Base-by-base conservation (phyloP, 1,140 invertebrate genomes). In the Heliconius hermathena region DNA sequence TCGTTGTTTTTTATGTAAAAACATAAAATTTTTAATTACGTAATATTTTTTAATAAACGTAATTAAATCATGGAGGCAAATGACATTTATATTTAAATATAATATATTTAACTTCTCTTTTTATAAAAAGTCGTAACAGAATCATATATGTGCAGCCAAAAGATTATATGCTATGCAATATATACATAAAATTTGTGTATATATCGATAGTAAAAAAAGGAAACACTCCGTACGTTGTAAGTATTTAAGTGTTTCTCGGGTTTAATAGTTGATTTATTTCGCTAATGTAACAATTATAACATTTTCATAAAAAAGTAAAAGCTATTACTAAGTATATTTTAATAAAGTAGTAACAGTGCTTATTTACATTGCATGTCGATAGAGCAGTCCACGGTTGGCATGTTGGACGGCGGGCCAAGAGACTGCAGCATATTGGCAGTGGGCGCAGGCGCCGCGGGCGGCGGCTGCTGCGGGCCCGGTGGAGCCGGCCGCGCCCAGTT, bases 371-470 rank as follows among this genome's bases (percentile, higher is more conserved):
- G 91, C 83, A 92, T 90, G 79, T 94, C 93, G 81, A 91, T 85
- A 29, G 90, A 89, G 80, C 86, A 91, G 84, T 94, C 93, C 74
- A 90, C 85, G 71, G 80, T 90, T 81, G 90, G 84, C n/a, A 89
- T 85, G 79, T 81, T 82, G 16, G 92, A 88, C 8, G 90, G 87
- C 76, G 88, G 86, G n/a, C 86, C 85, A 46, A 90, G 80, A 66
- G 88, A 86, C 83, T 91, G 89, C 82, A 91, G 85, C 79, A 90
- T 84, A 83, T 80, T 87, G 70, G 85, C 36, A 72, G 85, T 89
- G 86, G 88, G 95, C 93, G 89, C 96, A 90, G 84, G 95, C 89
- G 96, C 95, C 81, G 89, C 87, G 72, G 86, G 85, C 79, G 88
- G 88, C 76, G 89, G 91, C 84, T 86, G 80, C 84, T 88, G 90